Percentiles rank a stretch among this genome's conserved stretches.
Conservation (phyloP, 2,797 vertebrate genomes). For the Tarsius wallacei region DNA sequence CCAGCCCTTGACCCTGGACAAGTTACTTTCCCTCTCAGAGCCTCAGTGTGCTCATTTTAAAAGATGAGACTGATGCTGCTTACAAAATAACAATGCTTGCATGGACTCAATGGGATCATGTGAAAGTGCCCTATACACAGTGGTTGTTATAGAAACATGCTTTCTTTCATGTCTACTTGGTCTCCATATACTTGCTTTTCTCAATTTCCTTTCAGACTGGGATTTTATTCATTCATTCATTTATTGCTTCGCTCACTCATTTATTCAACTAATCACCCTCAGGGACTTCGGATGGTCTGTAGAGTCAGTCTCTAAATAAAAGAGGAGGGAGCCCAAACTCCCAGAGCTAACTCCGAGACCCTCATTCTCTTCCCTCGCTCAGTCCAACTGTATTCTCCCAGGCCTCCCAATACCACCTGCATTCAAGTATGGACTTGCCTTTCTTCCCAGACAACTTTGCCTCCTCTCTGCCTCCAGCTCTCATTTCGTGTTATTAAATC, state of each 20-base stretch:
- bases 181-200: neutral
- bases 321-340: neutral
- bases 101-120: neutral
- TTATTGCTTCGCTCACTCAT: neutral
- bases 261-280: neutral
- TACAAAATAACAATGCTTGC: neutral
- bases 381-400: neutral
- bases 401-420: neutral
- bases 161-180: neutral
- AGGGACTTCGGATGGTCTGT: neutral
- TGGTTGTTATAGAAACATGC: neutral
- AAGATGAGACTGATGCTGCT: neutral
- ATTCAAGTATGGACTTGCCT: neutral
- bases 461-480: neutral
- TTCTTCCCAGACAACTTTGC: neutral
- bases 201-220: neutral
- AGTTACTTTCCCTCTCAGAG: neutral
- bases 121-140: neutral
- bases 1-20: constrained; percentile 23
- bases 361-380: neutral
- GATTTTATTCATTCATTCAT: neutral
- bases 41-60: constrained; percentile 8
- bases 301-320: neutral
- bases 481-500: neutral
- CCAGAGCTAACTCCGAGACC: neutral